Evolutionary conservation across 2,113 vertebrate genomes (phyloP), one percentile per base, ranked within the genome.

Genomic region (Diphyllodes magnificus): DNA sequence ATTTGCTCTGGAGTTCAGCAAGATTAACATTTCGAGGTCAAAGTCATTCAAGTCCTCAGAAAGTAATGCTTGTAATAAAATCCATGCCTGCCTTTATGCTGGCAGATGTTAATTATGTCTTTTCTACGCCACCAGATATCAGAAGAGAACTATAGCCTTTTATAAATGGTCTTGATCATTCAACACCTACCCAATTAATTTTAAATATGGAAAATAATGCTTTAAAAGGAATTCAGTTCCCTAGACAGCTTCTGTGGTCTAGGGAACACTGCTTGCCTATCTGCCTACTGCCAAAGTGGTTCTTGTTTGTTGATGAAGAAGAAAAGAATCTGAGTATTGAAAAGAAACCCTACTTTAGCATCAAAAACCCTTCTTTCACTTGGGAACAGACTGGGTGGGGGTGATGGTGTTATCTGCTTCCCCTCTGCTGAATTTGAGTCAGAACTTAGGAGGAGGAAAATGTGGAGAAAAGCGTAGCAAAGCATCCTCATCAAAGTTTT

Each of bases 1-100:
- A 95, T 96, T 97, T 95, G 76, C 94, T 93, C 88, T 92, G 92
- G 75, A 94, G 92, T 95, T 92, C 82, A 93, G 79, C 9, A 90
- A 92, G 90, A 96, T 95, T 94, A 95, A 92, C 71, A 83, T 93
- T 92, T 86, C 0, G 33, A 92, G 95, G 96, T 92, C 92, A 92
- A 95, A 93, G 82, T 88, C 86, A 95, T 88, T 88, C 78, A 85
- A 95, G 92, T 82, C 61, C 54, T 92, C 85, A 86, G 79, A 90
- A 92, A 94, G 73, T 79, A 85, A 93, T 73, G 88, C 71, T 72
- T 90, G 76, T 73, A 90, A 91, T 93, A 77, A 95, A 93, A 96
- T 49, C 76, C 53, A 45, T 71, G 37, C 51, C 79, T 80, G 71
- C 59, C 80, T 95, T 92, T 73, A 54, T 50, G 30, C 64, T 88